Evolutionary conservation across 1,140 invertebrate species (phyloP), one percentile per base, ranked within the genome.

Genomic region (Zophobas morio): DNA sequence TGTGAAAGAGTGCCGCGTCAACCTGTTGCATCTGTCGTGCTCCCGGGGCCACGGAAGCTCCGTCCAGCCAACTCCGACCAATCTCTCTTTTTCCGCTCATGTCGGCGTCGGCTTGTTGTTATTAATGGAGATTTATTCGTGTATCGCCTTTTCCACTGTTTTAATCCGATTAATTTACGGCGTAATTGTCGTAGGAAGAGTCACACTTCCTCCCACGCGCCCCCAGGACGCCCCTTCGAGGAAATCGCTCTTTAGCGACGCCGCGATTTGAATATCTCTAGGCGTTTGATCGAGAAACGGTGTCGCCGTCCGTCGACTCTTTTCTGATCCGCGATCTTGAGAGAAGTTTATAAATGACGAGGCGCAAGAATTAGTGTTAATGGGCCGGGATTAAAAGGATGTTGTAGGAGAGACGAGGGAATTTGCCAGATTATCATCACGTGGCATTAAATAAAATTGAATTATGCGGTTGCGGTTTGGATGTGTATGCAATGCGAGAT

Each of bases 381-480:
- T 60, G 37, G 56, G 20, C 20, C 8, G 34, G 37, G 35, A 60
- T 60, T 60, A 60, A 34, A 34, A 60, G 56, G 56, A 60, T n/a
- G 56, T 60, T 60, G 56, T 60, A 60, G 56, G 56, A 60, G 56
- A 60, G 56, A 5, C 20, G 54, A 56, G 34, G 34, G 20, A 60
- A 60, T 20, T 46, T 46, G 42, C 42, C 42, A 46, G 42, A 46
- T 46, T 46, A 46, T 46, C 6, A 46, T 46, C 6, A 46, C 42
- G 42, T 46, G 42, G 6, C 42, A 46, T 46, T 46, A 46, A 46
- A 46, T 8, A 8, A 46, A 46, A 46, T 46, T 3, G 6, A 46
- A 46, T 46, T 46, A 46, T 46, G 20, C 20, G 20, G 20, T 46
- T 46, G 6, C 42, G 42, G 3, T 46, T 4, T 46, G 42, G 20